Conservation (phyloP, 2,797 vertebrate genomes). For the Urocyon cinereoargenteus region DNA sequence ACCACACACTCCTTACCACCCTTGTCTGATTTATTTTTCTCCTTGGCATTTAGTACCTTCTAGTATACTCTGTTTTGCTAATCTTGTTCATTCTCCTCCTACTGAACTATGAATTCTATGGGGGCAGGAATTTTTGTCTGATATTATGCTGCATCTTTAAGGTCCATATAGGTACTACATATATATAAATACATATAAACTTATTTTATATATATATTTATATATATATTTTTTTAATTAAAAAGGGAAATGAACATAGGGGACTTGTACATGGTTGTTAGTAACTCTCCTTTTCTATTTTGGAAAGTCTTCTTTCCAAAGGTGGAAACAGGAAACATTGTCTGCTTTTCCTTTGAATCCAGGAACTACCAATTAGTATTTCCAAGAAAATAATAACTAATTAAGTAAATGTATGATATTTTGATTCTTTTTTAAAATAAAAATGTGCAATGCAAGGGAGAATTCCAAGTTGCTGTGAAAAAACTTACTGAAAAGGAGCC, state of each 20-base stretch:
- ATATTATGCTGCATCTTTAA: background rate
- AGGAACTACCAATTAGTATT: conserved; percentile 33
- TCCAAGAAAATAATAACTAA: background rate
- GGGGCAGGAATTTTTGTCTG: background rate
- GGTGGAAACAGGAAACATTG: background rate
- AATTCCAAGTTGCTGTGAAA: background rate
- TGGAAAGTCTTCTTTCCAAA: background rate
- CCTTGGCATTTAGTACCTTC: background rate
- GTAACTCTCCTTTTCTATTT: background rate
- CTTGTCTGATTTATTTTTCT: background rate
- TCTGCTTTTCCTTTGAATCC: conserved; percentile 47
- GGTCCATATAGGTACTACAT: background rate
- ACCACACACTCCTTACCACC: background rate
- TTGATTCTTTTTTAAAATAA: background rate
- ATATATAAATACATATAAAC: background rate
- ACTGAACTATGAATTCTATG: background rate
- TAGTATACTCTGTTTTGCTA: background rate
- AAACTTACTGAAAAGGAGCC: background rate
- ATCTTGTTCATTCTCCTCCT: background rate
- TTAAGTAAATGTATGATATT: background rate
- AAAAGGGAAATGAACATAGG: background rate
- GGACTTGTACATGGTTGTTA: background rate
- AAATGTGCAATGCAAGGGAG: background rate
- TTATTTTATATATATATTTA: too few relatives aligned
- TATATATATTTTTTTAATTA: background rate